phyloP scores from a whole-genome alignment of 2,797 vertebrate species.

The Gephyroberyx darwinii region DNA sequence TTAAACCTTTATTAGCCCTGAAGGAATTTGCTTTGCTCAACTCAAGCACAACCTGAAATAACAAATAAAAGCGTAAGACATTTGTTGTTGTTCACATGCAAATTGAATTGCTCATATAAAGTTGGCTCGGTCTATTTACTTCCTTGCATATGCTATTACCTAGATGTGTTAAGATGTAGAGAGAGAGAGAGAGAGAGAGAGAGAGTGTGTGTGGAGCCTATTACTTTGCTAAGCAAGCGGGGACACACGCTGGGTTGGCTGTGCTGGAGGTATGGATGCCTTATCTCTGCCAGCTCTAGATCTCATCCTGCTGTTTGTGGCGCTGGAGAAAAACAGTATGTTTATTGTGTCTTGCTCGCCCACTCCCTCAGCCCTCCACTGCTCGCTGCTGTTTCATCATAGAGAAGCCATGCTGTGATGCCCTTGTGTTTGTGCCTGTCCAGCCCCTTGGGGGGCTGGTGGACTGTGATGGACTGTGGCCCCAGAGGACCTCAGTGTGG shows the following conservation, averaged over 20 bases:
- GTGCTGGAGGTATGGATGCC: conserved; percentile 67
- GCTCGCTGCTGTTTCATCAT: conserved; percentile 69
- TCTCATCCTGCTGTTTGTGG: conserved; percentile 74
- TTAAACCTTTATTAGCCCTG: background rate
- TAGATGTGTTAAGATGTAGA: conserved; percentile 13
- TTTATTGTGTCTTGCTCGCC: conserved; percentile 69
- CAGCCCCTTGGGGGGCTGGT: background rate
- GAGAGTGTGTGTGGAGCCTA: conserved; percentile 11
- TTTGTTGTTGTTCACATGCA: conserved; percentile 48
- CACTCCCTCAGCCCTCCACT: conserved; percentile 66
- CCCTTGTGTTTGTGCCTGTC: conserved; percentile 2
- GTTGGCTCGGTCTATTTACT: conserved; percentile 57
- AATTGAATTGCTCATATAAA: conserved; percentile 42
- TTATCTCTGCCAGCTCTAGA: conserved; percentile 64
- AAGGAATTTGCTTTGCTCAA: background rate
- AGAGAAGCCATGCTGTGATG: conserved; percentile 66
- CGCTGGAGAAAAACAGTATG: conserved; percentile 54
- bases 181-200: conserved; percentile 10
- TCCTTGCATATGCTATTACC: conserved; percentile 47
- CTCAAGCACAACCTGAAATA: background rate
- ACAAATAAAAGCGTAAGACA: conserved; percentile 29
- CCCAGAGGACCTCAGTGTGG: conserved; percentile 64
- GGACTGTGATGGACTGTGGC: conserved; percentile 34
- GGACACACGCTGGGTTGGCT: conserved; percentile 59
- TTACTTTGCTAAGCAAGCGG: conserved; percentile 61